Conservation (phyloP, 2,888 invertebrate genomes). For the Rapana venosa region DNA sequence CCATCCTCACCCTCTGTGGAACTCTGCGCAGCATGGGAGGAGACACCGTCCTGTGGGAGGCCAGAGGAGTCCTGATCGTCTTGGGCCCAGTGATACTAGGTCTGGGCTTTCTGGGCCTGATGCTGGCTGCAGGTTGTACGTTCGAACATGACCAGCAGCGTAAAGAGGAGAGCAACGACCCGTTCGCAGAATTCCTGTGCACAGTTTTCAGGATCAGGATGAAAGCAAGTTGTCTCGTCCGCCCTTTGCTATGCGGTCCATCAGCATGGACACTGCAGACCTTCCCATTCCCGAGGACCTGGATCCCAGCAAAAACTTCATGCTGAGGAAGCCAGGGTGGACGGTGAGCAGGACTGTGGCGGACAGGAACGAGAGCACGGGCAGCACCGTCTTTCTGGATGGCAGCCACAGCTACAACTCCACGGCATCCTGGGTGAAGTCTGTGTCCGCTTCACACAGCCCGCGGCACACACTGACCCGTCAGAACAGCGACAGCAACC, state of each 20-base stretch:
- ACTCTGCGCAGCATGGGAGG: constrained; percentile 48
- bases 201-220: constrained; percentile 1
- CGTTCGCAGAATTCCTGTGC: constrained; percentile 32
- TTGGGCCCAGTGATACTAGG: constrained; percentile 48
- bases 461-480: constrained; percentile 7
- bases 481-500: constrained; percentile 39
- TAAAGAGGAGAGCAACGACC: neutral
- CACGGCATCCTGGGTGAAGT: constrained; percentile 31
- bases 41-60: constrained; percentile 49
- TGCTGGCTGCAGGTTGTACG: constrained; percentile 49
- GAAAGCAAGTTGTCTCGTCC: neutral
- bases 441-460: constrained; percentile 7
- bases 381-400: neutral
- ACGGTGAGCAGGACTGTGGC: neutral
- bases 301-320: constrained; percentile 24
- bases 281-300: constrained; percentile 34
- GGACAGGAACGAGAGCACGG: neutral
- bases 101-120: constrained; percentile 47
- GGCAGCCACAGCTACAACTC: constrained; percentile 22
- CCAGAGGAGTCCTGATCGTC: constrained; percentile 44
- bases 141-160: constrained; percentile 42
- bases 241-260: neutral
- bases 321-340: neutral
- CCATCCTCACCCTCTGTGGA: constrained; percentile 48
- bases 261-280: constrained; percentile 27